Conservation (phyloP, 2,113 vertebrate species). For the Camarhynchus parvulus region DNA sequence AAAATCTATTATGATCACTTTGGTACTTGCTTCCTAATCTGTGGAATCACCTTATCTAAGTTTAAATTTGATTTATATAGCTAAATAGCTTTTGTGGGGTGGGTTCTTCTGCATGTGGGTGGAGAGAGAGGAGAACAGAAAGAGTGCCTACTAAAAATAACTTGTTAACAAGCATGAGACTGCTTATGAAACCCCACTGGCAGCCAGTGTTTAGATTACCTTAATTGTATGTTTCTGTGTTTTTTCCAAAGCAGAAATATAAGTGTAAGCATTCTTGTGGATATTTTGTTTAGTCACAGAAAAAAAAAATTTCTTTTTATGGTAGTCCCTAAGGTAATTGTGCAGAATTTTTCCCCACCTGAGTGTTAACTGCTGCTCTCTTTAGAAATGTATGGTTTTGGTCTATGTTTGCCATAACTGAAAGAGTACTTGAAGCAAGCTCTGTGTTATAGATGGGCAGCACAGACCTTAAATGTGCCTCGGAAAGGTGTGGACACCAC, state of each 20-base stretch:
- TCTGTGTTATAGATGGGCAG: background rate
- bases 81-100: background rate
- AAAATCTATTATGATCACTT: background rate
- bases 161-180: conserved; percentile 11
- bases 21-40: background rate
- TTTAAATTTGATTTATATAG: conserved; percentile 12
- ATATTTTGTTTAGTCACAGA: background rate
- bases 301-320: background rate
- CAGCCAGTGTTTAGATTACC: conserved; percentile 35
- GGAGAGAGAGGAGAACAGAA: background rate
- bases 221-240: conserved; percentile 22
- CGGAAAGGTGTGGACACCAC: background rate
- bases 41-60: conserved; percentile 17
- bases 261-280: background rate
- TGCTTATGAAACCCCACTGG: conserved; percentile 33
- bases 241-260: background rate
- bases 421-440: background rate
- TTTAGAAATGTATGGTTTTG: background rate
- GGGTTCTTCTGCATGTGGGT: background rate
- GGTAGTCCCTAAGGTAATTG: background rate
- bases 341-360: background rate
- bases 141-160: conserved; percentile 52
- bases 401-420: background rate
- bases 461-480: background rate
- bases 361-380: background rate